Base-by-base conservation (phyloP, 2,888 invertebrate species). In the Thecophora atra region DNA sequence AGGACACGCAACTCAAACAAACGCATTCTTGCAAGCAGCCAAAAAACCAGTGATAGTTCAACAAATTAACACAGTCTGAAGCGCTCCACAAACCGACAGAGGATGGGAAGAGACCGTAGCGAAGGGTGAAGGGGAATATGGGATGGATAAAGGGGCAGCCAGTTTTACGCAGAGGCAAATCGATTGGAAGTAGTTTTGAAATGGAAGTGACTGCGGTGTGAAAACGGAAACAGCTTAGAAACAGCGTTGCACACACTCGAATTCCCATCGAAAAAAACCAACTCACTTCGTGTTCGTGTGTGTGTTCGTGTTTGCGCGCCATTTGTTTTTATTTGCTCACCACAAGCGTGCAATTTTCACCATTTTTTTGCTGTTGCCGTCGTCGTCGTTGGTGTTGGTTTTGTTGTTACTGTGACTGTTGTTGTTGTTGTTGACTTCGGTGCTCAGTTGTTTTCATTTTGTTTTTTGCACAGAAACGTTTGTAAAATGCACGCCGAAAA, bases 321-420 rank as follows among this genome's bases (percentile, higher is more conserved):
- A 47, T 47, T 47, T 47, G 47, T 47, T 47, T 47, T 47, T n/a
- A 47, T 47, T 47, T 47, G 47, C 47, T n/a, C 15, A 47, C 15
- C 47, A 47, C 47, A 47, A 47, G 47, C 47, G 47, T 47, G n/a
- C 47, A 47, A 47, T 47, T 47, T 47, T 47, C 47, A 47, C 47
- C 15, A 47, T n/a, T 47, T 47, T 47, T 1, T 47, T 47, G 47
- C 47, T 47, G 47, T n/a, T 47, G 47, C 47, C 15, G 47, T 47
- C 15, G 47, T 11, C 17, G 47, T n/a, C 47, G 47, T 47, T 47
- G 47, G 11, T 47, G 47, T 47, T 47, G 47, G 11, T 11, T 47
- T 47, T 11, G 47, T 5, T 47, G 47, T 1, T 47, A 13, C 13
- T 44, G 44, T 47, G 47, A 17, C 2, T 47, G 47, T 47, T 47